These are phyloP conservation scores for Diachasmimorpha longicaudata DNA, from an alignment of 1,140 invertebrate species.

Conservation along the genomic window DNA sequence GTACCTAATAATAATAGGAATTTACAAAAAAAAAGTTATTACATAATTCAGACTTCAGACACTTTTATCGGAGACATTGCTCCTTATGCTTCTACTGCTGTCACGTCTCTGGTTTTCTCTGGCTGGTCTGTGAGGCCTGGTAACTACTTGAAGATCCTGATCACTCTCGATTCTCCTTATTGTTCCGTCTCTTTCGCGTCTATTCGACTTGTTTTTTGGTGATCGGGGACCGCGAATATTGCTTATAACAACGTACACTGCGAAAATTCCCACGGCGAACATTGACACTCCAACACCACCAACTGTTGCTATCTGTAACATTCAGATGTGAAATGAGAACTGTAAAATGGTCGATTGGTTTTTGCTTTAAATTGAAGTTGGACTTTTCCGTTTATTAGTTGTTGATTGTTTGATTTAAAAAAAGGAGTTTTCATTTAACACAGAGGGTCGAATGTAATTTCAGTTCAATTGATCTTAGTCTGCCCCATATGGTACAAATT, in stretches of 20 bases:
- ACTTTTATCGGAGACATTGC: slow-evolving; percentile 45
- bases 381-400: too few species aligned
- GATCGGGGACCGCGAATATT: slow-evolving; percentile 49
- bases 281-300: slow-evolving; percentile 54
- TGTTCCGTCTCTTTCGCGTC: slow-evolving; percentile 43
- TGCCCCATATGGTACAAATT: too few species aligned
- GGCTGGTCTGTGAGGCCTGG: slow-evolving; percentile 7
- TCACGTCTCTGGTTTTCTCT: slow-evolving; percentile 35
- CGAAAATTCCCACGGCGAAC: slow-evolving; percentile 54
- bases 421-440: too few species aligned
- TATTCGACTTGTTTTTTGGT: slow-evolving; percentile 33
- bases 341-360: too few species aligned
- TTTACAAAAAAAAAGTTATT: too few species aligned
- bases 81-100: slow-evolving; percentile 41
- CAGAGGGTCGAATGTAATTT: too few species aligned
- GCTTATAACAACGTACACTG: slow-evolving; percentile 52
- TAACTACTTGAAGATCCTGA: slow-evolving; percentile 34
- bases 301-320: slow-evolving; percentile 48
- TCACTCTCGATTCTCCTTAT: slow-evolving; percentile 50
- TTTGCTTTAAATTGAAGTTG: too few species aligned
- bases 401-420: background rate
- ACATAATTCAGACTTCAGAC: slow-evolving; percentile 32
- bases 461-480: too few species aligned
- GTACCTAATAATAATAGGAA: too few species aligned
- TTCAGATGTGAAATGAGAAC: too few species aligned